These are phyloP conservation scores for Brachyopa scutellaris DNA, from an alignment of 2,888 invertebrate species.

Conservation along the genomic window DNA sequence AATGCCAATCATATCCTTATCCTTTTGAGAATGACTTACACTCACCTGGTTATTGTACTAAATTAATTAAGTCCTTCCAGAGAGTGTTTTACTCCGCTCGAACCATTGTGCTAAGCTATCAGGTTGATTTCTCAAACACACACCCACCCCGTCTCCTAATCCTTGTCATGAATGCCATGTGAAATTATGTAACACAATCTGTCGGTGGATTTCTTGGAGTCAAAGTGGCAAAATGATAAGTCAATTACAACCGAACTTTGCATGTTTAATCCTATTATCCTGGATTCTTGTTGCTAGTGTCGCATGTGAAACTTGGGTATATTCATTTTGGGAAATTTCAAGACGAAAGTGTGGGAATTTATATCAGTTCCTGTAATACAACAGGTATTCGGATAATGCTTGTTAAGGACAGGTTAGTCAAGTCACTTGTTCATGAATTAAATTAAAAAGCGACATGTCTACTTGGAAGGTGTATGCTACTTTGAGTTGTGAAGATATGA, in stretches of 20 bases:
- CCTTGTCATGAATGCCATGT: neutral
- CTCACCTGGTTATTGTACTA: conserved; percentile 6
- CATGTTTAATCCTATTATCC: conserved; percentile 39
- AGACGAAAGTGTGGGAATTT: neutral
- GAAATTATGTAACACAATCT: conserved; percentile 11
- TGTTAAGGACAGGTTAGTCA: neutral
- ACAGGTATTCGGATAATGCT: neutral
- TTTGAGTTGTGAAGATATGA: neutral
- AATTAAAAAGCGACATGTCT: neutral
- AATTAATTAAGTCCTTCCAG: conserved; percentile 18
- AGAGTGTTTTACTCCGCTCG: neutral
- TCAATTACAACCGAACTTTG: conserved; percentile 23
- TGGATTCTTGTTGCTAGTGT: neutral
- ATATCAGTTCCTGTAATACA: neutral
- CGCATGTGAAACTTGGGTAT: neutral
- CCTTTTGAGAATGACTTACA: neutral
- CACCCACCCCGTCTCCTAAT: too few species aligned
- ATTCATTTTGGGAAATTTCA: neutral
- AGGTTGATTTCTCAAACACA: too few species aligned
- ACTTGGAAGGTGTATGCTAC: neutral
- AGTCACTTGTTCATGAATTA: conserved; percentile 12
- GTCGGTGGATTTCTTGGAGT: conserved; percentile 3
- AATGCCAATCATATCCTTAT: conserved; percentile 10
- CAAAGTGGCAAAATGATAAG: conserved; percentile 11
- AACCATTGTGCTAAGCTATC: neutral